Base-by-base conservation (phyloP, 2,888 invertebrate species). In the Argyresthia albistria region DNA sequence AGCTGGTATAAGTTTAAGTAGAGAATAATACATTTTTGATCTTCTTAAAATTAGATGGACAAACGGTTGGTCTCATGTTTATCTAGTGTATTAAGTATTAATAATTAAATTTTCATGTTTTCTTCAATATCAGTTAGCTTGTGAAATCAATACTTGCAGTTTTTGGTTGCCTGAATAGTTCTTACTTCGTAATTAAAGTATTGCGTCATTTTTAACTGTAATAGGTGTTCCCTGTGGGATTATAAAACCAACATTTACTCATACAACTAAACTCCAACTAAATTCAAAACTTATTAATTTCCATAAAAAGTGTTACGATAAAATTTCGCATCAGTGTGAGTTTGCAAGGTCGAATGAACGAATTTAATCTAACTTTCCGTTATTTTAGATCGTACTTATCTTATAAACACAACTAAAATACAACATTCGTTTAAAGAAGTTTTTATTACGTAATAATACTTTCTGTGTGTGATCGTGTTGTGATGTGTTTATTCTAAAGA, bases 391-490 rank as follows among this genome's bases (percentile, higher is more conserved):
- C 25, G 25, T 25, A 25, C n/a, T n/a, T 25, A 6, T 25, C 25
- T 25, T 25, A 25, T 25, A 25, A 25, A 25, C 25, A 25, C 25
- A 25, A 4, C 25, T 25, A 25, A 25, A 25, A 25, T 25, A 25
- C 25, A 6, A 25, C 2, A 25, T 4, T 25, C 25, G 3, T 25
- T 25, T 25, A 6, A 25, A 6, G 6, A 6, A 6, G 2, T 25
- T 25, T 25, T 25, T 25, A 25, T 25, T 25, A 25, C 25, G 25
- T 25, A 25, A 25, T 6, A 25, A 25, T 25, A 25, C 25, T 25
- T 25, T 25, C 69, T 76, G 73, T 69, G 80, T 82, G 80, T 79
- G 76, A 73, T 81, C 73, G 71, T 78, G 73, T 74, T 65, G 66
- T 71, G 61, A 62, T 60, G 61, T 63, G 59, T 74, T 77, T 70